Evolutionary conservation across 2,797 vertebrate species (phyloP).

Genomic region (Pantherophis vulpinus): DNA sequence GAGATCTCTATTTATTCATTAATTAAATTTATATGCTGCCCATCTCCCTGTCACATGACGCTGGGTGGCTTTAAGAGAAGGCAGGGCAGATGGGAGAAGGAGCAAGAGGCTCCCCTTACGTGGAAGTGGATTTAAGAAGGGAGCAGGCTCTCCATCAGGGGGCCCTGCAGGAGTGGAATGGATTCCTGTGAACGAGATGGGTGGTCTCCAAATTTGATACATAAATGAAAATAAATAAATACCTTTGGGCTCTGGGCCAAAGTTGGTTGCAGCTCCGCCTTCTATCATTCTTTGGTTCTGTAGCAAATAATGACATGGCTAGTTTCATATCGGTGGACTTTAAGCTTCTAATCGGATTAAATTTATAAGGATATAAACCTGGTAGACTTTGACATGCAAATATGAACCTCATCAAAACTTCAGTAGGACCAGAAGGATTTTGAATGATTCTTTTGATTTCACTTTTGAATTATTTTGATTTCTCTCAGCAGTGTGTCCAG

Average conservation of each 20-base stretch:
- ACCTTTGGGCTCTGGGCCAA: background rate
- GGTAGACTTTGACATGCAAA: background rate
- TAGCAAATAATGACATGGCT: background rate
- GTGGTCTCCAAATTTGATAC: background rate
- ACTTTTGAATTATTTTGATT: background rate
- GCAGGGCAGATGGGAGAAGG: background rate
- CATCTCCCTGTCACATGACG: background rate
- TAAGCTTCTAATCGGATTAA: background rate
- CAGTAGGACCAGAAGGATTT: background rate
- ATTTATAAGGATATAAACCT: background rate
- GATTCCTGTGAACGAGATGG: background rate
- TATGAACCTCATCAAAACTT: background rate
- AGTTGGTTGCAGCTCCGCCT: background rate
- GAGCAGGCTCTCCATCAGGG: background rate
- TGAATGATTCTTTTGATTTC: background rate
- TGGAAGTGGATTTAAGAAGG: background rate
- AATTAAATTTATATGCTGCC: background rate
- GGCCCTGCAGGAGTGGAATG: background rate
- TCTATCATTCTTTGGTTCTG: background rate
- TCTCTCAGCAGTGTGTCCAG: background rate
- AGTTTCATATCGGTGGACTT: background rate
- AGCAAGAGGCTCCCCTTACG: background rate
- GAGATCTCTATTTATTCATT: background rate
- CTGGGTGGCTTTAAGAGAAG: background rate
- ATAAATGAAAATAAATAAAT: background rate